Conservation (phyloP, 2,797 vertebrate genomes). For the Mionectes olivaceus region DNA sequence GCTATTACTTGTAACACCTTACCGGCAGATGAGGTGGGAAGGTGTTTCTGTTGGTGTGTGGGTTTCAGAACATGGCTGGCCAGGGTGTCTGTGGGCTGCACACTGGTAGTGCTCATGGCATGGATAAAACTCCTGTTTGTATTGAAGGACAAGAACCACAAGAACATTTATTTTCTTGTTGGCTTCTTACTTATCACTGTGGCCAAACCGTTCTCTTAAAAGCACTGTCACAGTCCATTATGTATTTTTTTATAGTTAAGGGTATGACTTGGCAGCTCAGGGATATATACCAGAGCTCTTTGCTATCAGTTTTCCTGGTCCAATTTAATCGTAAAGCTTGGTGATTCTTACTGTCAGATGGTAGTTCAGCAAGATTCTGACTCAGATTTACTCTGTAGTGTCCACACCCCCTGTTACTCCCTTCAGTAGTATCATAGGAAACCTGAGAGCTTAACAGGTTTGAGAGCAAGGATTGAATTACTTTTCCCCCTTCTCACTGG, state of each 20-base stretch:
- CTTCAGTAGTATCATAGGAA: not conserved
- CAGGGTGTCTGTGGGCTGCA: not conserved
- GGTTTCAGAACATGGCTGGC: not conserved
- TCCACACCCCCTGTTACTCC: not conserved
- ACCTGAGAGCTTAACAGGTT: not conserved
- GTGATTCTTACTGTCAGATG: not conserved
- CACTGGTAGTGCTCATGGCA: not conserved
- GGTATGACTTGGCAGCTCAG: not conserved
- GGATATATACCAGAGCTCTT: not conserved
- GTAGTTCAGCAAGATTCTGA: not conserved
- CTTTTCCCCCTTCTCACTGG: not conserved
- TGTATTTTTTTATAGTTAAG: not conserved
- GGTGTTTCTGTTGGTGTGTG: not conserved
- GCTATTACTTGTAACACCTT: not conserved
- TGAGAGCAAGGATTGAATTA: not conserved
- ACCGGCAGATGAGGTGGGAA: not conserved
- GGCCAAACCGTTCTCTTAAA: conserved; percentile 39
- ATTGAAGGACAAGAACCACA: not conserved
- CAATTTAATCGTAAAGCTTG: not conserved
- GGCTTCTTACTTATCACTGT: not conserved
- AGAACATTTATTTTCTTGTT: not conserved
- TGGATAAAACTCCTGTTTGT: not conserved
- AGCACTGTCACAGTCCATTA: conserved; percentile 7
- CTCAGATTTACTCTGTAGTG: not conserved
- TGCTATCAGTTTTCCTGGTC: not conserved